These are phyloP conservation scores for Cordylochernes scorpioides DNA, from an alignment of 2,888 invertebrate species.

Conservation along the genomic window DNA sequence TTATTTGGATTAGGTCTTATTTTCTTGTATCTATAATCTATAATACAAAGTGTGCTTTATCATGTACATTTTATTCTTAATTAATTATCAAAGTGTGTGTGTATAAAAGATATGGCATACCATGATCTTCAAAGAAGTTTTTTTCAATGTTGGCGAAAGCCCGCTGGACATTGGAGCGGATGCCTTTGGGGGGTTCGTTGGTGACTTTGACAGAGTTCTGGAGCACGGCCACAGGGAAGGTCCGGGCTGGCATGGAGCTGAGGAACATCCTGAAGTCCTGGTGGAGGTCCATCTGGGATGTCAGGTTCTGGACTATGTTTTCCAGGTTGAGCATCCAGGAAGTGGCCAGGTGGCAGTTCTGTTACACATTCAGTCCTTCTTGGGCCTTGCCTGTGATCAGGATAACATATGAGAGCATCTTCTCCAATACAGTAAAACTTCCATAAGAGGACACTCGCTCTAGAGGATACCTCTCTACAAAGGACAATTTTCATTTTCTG, in stretches of 20 bases:
- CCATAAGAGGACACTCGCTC: no score
- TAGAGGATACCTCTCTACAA: no score
- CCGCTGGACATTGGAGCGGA: conserved; percentile 45
- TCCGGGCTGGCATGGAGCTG: conserved; percentile 23
- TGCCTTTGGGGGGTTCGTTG: conserved; percentile 25
- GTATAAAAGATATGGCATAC: conserved; percentile 24
- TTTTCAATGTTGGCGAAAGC: conserved; percentile 51
- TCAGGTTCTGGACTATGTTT: conserved; percentile 20
- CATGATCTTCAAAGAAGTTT: conserved; percentile 51
- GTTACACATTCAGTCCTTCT: no score
- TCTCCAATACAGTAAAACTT: no score
- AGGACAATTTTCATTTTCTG: no score
- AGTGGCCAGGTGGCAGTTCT: conserved; percentile 25
- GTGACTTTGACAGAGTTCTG: conserved; percentile 26
- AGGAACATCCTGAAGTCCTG: conserved; percentile 23
- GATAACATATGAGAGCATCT: no score
- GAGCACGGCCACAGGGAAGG: conserved; percentile 23
- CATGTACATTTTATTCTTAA: no score
- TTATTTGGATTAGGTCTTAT: no score
- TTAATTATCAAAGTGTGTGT: no score
- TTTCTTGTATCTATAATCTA: no score
- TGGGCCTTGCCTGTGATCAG: no score
- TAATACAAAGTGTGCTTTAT: no score
- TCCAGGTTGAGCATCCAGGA: conserved; percentile 25
- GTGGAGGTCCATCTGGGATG: conserved; percentile 19